A percentile compares a stretch with the other conserved stretches of the same genome.
Conservation (phyloP, 2,113 vertebrate species). For the Leptobrachium ailaonicum region DNA sequence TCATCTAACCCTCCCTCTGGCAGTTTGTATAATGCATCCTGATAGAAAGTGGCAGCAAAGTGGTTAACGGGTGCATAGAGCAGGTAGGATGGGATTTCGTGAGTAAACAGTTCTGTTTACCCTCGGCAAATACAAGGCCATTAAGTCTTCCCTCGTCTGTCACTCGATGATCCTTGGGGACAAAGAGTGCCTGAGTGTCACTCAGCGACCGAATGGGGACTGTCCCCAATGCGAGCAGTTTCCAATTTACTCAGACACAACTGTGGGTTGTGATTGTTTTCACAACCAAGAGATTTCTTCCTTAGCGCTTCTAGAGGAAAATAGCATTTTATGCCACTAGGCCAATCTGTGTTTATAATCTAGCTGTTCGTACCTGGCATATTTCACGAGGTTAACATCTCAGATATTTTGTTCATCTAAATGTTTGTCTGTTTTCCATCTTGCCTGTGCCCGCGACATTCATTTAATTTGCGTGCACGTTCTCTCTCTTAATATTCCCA, state of each 20-base stretch:
- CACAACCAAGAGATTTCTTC: not conserved
- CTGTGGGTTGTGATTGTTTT: slow-evolving; percentile 25
- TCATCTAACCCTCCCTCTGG: not conserved
- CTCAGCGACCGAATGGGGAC: slow-evolving; percentile 34
- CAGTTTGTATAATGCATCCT: not conserved
- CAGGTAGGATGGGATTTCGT: slow-evolving; percentile 42
- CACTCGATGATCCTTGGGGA: slow-evolving; percentile 38
- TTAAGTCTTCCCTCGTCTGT: slow-evolving; percentile 41
- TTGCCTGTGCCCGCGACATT: no score
- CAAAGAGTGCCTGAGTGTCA: slow-evolving; percentile 41
- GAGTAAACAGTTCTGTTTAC: slow-evolving; percentile 36
- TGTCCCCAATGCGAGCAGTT: slow-evolving; percentile 20
- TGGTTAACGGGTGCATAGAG: slow-evolving; percentile 28
- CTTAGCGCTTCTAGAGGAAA: not conserved
- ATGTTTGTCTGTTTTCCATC: no score
- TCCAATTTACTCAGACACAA: slow-evolving; percentile 16
- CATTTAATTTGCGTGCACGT: no score
- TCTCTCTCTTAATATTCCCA: no score
- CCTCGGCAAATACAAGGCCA: slow-evolving; percentile 37
- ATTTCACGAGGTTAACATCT: not conserved
- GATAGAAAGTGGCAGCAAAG: not conserved
- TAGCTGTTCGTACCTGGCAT: not conserved
- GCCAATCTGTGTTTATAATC: not conserved
- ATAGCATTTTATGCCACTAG: not conserved
- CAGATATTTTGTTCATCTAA: not conserved